Evolutionary conservation across 2,113 vertebrate genomes (phyloP).

Genomic region (Leucopsar rothschildi): DNA sequence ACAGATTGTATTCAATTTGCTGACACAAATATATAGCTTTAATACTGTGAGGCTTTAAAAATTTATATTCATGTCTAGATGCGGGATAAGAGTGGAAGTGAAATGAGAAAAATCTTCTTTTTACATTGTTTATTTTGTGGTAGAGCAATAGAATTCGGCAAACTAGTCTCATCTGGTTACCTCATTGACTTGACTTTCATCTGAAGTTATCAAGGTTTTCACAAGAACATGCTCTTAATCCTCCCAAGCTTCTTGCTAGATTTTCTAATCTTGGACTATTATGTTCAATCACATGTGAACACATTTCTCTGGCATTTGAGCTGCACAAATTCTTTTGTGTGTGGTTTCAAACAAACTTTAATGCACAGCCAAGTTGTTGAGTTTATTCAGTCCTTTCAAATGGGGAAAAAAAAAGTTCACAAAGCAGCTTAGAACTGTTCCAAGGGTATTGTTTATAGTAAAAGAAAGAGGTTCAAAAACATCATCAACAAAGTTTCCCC

Average conservation of each 20-base stretch:
- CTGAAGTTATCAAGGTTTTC: background rate
- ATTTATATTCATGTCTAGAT: conserved; percentile 23
- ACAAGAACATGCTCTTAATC: background rate
- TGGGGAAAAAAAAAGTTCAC: background rate
- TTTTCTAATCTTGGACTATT: conserved; percentile 24
- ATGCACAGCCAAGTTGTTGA: background rate
- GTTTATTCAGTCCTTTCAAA: conserved; percentile 18
- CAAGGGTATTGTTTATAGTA: background rate
- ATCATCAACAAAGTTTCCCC: background rate
- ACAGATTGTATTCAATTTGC: conserved; percentile 8
- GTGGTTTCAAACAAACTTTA: conserved; percentile 33
- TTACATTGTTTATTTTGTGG: background rate
- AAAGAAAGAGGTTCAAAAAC: background rate
- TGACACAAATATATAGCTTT: conserved; percentile 47
- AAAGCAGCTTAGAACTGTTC: background rate
- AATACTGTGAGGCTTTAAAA: conserved; percentile 31
- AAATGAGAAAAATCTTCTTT: conserved; percentile 8
- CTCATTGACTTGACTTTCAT: background rate
- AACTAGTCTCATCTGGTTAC: background rate
- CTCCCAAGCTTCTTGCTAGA: background rate
- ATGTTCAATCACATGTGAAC: background rate
- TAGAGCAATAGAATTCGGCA: background rate
- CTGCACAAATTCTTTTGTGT: conserved; percentile 12
- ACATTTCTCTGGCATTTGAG: conserved; percentile 3
- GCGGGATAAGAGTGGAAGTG: background rate